A percentile compares a stretch with the other conserved stretches of the same genome.
phyloP scores from a whole-genome alignment of 2,888 invertebrate species.

The Coecobrya sp. region DNA sequence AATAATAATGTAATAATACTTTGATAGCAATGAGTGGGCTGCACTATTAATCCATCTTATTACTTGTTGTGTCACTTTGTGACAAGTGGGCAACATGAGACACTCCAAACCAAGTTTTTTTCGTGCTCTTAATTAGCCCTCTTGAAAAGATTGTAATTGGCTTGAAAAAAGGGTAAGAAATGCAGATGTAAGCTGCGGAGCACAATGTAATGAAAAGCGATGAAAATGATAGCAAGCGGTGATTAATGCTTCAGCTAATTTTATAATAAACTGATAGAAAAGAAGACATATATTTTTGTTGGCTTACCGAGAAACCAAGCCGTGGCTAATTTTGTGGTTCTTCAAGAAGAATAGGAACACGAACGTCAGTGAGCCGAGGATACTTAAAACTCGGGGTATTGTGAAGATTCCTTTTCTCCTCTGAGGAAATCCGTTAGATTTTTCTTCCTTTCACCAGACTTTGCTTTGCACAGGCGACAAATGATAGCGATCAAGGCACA shows the following conservation, averaged over 20 bases:
- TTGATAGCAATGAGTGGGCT: background rate
- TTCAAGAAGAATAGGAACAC: constrained; percentile 30
- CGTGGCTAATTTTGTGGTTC: constrained; percentile 61
- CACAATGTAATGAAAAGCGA: constrained; percentile 1
- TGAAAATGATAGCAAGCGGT: constrained; percentile 36
- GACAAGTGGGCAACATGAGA: constrained; percentile 53
- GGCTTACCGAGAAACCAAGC: constrained; percentile 79
- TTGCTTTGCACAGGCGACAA: constrained; percentile 21
- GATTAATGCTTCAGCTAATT: background rate
- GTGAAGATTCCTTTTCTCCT: constrained; percentile 13
- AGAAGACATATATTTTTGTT: constrained; percentile 7
- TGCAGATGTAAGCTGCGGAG: background rate
- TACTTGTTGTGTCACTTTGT: constrained; percentile 3
- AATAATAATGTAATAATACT: constrained; percentile 9
- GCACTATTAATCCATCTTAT: background rate
- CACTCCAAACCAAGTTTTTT: constrained; percentile 4
- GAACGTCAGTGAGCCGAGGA: background rate
- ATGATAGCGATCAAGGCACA: background rate
- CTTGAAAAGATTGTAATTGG: background rate
- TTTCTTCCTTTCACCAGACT: background rate
- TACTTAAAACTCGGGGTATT: constrained; percentile 30
- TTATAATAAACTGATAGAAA: constrained; percentile 19
- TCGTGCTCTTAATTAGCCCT: background rate
- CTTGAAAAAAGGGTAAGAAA: background rate
- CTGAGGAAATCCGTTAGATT: constrained; percentile 41